Evolutionary conservation across 2,113 vertebrate genomes (phyloP).

Genomic region (Otus sunia): DNA sequence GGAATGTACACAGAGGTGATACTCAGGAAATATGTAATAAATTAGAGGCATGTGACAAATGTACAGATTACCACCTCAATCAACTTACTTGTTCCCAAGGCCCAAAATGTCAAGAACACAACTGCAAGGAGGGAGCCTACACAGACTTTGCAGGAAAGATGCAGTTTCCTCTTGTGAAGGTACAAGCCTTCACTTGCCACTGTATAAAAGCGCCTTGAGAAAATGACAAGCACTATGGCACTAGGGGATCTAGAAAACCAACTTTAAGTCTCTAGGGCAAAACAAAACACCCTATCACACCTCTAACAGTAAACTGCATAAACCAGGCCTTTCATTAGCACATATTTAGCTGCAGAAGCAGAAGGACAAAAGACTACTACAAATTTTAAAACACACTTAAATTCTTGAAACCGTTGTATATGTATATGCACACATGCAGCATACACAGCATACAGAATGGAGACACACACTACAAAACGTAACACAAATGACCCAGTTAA

Average conservation of each 20-base stretch:
- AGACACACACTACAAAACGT: neutral
- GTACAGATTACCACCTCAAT: neutral
- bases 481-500: neutral
- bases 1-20: neutral
- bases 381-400: neutral
- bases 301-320: neutral
- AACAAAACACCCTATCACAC: neutral
- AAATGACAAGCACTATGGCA: neutral
- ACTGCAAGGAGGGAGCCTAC: neutral
- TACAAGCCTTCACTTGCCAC: neutral
- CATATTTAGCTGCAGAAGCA: neutral
- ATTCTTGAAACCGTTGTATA: neutral
- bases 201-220: neutral
- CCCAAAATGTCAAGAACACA: neutral
- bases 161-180: neutral
- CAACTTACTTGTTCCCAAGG: neutral
- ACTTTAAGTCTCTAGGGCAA: neutral
- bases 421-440: rapidly evolving
- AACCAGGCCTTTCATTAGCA: neutral
- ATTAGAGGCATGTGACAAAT: neutral
- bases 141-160: neutral
- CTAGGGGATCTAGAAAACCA: neutral
- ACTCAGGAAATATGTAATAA: neutral
- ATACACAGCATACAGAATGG: neutral
- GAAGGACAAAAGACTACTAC: neutral